Base-by-base conservation (phyloP, 2,797 vertebrate genomes). In the Cryptoblepharus egeriae region DNA sequence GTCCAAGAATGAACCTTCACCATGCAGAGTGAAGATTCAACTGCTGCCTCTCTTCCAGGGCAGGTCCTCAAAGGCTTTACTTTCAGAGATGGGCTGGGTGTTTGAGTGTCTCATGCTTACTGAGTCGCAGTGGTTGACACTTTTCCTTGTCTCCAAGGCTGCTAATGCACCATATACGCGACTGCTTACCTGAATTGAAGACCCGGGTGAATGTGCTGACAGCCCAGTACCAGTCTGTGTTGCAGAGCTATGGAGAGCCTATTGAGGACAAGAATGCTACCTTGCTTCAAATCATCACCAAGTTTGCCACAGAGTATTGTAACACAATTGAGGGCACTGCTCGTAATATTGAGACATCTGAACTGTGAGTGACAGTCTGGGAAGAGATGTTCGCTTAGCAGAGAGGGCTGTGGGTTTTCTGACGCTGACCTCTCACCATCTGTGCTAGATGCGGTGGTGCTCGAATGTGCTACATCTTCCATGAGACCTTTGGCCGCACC, bases 401-500 rank as follows among this genome's bases (percentile, higher is more conserved):
- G 55, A 10, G 5, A 3, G 32, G 28, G 24, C 5, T 2, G 12
- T 65, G 45, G 32, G 39, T 20, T 32, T 20, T 35, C 32, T 16
- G 65, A n/a, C 49, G 61, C n/a, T 61, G 76, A 65, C 11, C 52
- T 69, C 11, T 55, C 91, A 58, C n/a, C 45, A 30, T 16, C 65
- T 1, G n/a, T 45, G 32, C 57, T 92, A 97, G 97, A 75, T 97
- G 97, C 16, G 97, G 97, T 1, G 96, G 97, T 1, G 96, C 97
- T 67, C 95, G 97, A 22, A 97, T 97, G 87, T 97, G 97, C 91
- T 97, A 97, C 89, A 97, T 97, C 90, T 97, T 97, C 93, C 97
- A 97, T 39, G 97, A 97, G 95, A 97, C 96, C 12, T 97, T 97
- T 88, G 96, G 97, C 45, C 96, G 96, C 68, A 97, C 97, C 13